Percentiles rank a stretch among this genome's conserved stretches.
phyloP scores from a whole-genome alignment of 2,113 vertebrate species.

The Gadus chalcogrammus region DNA sequence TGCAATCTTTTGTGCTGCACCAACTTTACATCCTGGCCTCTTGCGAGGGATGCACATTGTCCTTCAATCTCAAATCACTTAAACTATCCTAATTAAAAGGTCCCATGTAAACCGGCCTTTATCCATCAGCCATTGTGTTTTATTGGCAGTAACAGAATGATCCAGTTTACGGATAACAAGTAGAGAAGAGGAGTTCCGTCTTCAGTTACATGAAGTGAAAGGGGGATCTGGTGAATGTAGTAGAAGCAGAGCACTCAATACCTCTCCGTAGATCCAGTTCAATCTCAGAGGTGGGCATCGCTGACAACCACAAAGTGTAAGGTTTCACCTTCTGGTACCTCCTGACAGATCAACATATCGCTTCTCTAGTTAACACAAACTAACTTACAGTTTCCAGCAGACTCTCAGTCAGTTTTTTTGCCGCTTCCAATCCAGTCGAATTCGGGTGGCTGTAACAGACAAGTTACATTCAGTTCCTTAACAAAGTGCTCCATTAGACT shows the following conservation, averaged over 20 bases:
- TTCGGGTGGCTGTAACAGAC: constrained; percentile 87
- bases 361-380: background rate
- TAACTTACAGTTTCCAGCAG: constrained; percentile 91
- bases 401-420: constrained; percentile 94
- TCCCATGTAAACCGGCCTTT: no score
- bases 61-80: no score
- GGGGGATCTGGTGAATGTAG: constrained; percentile 37
- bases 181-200: background rate
- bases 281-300: constrained; percentile 69
- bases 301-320: constrained; percentile 57
- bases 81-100: no score
- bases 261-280: constrained; percentile 51
- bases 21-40: background rate
- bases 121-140: no score
- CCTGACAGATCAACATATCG: background rate
- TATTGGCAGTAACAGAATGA: no score
- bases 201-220: background rate
- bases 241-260: constrained; percentile 61
- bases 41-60: no score
- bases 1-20: background rate
- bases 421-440: constrained; percentile 87
- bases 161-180: background rate
- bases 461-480: background rate
- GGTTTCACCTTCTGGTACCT: constrained; percentile 71
- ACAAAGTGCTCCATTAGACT: no score